Evolutionary conservation across 2,888 invertebrate species (phyloP), one percentile per base, ranked within the genome.

Genomic region (Tiliacea aurago): DNA sequence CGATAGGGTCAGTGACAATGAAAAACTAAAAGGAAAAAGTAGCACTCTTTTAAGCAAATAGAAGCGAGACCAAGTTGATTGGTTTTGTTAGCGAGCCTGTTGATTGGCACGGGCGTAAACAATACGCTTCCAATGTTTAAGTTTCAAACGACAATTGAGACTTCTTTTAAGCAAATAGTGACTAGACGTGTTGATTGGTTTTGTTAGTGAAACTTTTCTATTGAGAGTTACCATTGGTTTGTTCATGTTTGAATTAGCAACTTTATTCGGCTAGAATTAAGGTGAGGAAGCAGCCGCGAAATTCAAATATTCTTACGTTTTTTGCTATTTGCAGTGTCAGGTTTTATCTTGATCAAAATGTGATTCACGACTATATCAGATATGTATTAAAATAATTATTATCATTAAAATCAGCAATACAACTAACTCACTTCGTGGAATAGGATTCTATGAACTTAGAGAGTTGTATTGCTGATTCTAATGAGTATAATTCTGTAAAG

Each of bases 11-110:
- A 93, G 91, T 91, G 94, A 91, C 94, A 94, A 92, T 94, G 93
- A 92, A 93, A 95, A 95, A 94, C 93, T 93, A 96, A 96, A 96
- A 95, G 92, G 93, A 95, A 95, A 95, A 95, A 95, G 93, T 90
- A 87, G 83, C 88, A 89, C 93, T 94, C 95, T 95, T 96, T 96
- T 96, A 95, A 96, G 95, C 96, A 96, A 96, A 96, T 95, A 96
- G 89, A 93, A 94, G 94, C 96, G 96, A 96, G 96, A 96, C 95
- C 95, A 95, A 96, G 95, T 95, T 96, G 96, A 96, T 96, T 96
- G 96, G 96, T 96, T 96, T 96, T 95, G 96, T 96, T 96, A 95
- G 95, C 95, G 94, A 92, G 93, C 92, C 94, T 95, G 96, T 96
- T 96, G 95, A 96, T 96, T 96, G 96, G 95, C 95, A 93, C 91